Evolutionary conservation across 2,888 invertebrate genomes (phyloP).

Genomic region (Dichetophora obliterata): DNA sequence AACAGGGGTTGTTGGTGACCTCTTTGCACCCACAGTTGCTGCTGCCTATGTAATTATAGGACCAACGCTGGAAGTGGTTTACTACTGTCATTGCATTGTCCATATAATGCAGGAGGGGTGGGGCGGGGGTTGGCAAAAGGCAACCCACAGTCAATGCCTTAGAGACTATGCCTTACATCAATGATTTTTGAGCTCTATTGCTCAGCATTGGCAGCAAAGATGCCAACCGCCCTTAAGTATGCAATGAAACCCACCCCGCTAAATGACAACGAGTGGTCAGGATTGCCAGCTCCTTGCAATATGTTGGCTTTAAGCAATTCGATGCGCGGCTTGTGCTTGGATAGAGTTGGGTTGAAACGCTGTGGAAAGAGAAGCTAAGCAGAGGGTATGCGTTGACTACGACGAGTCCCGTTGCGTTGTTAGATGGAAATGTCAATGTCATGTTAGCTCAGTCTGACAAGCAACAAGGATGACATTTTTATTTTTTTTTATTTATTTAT

Average conservation of each 20-base stretch:
- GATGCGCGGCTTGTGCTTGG: not conserved
- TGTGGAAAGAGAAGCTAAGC: not conserved
- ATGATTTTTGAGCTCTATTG: not conserved
- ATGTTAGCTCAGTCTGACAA: not conserved
- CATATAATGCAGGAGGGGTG: not conserved
- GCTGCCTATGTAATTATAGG: slow-evolving; percentile 9
- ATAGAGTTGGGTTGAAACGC: not conserved
- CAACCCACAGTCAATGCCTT: not conserved
- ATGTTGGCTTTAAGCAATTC: slow-evolving; percentile 4
- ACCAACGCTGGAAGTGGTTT: not conserved
- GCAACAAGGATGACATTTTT: not conserved
- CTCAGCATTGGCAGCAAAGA: not conserved
- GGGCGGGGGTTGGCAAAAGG: too few species aligned
- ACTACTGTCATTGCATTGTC: not conserved
- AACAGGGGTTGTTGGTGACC: slow-evolving; percentile 9
- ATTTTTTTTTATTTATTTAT: too few species aligned
- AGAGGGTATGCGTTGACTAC: not conserved
- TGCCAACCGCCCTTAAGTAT: not conserved
- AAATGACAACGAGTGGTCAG: not conserved
- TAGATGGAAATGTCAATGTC: slow-evolving; percentile 22
- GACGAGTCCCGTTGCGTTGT: not conserved
- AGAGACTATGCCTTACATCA: not conserved
- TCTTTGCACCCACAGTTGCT: not conserved
- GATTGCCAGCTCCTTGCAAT: not conserved
- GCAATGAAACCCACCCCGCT: not conserved